These are phyloP conservation scores for Ophonus ardosiacus DNA, from an alignment of 2,888 invertebrate species.

Conservation along the genomic window DNA sequence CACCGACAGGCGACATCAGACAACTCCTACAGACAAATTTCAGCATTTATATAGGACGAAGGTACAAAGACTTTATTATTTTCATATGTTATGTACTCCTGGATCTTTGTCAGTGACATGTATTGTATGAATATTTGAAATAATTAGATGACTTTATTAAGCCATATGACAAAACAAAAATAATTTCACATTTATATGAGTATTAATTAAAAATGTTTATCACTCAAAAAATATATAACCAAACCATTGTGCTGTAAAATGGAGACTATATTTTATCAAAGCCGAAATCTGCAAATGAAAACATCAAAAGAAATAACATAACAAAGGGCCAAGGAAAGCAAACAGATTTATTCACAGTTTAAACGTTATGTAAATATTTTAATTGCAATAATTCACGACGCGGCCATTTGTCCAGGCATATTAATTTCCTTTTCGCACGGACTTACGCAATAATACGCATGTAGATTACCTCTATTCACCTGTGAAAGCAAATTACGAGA, in stretches of 20 bases:
- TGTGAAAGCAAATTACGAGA: constrained; percentile 26
- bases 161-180: background rate
- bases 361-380: constrained; percentile 36
- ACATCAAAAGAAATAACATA: constrained; percentile 1
- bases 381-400: constrained; percentile 21
- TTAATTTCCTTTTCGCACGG: constrained; percentile 7
- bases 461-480: constrained; percentile 16
- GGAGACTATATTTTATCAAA: background rate
- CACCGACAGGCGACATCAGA: too few relatives aligned
- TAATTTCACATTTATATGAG: background rate
- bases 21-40: too few relatives aligned
- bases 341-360: constrained; percentile 15
- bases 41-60: too few relatives aligned
- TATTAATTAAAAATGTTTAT: background rate
- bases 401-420: constrained; percentile 38
- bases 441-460: constrained; percentile 20
- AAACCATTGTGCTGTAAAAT: background rate
- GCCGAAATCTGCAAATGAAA: constrained; percentile 10
- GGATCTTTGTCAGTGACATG: too few relatives aligned
- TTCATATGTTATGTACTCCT: too few relatives aligned
- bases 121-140: too few relatives aligned
- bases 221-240: background rate
- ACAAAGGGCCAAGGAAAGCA: constrained; percentile 13
- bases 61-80: too few relatives aligned
- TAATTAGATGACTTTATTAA: too few relatives aligned